Evolutionary conservation across 1,140 invertebrate genomes (phyloP).

Genomic region (Achatina immaculata): DNA sequence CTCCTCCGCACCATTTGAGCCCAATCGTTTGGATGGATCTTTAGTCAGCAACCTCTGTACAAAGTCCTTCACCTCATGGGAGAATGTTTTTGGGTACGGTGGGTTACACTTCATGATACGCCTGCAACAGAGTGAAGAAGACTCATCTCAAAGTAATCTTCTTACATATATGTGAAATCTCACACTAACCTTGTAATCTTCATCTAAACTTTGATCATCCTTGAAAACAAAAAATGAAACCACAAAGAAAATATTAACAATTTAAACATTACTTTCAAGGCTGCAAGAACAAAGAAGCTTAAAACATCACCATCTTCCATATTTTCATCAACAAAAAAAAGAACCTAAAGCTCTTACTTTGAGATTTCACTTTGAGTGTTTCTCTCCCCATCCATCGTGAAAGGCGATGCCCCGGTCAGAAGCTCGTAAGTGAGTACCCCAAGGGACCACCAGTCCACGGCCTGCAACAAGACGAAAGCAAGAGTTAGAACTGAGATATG

Average conservation of each 20-base stretch:
- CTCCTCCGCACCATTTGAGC: slow-evolving; percentile 84
- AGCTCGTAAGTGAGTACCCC: slow-evolving; percentile 97
- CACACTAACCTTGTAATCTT: background rate
- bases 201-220: background rate
- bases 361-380: slow-evolving; percentile 95
- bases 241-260: too few species aligned
- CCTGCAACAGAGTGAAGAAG: slow-evolving; percentile 66
- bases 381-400: slow-evolving; percentile 92
- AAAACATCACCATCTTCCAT: too few species aligned
- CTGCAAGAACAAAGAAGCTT: too few species aligned
- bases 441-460: slow-evolving; percentile 98
- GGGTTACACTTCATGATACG: slow-evolving; percentile 89
- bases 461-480: slow-evolving; percentile 74
- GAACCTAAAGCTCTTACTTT: slow-evolving; percentile 72
- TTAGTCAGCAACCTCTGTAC: slow-evolving; percentile 86
- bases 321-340: background rate
- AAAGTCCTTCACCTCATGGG: slow-evolving; percentile 77
- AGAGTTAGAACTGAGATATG: background rate
- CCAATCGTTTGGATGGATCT: slow-evolving; percentile 83
- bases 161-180: background rate
- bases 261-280: too few species aligned
- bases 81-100: slow-evolving; percentile 83
- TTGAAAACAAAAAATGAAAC: background rate
- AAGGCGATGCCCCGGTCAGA: slow-evolving; percentile 96
- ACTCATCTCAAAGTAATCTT: slow-evolving; percentile 11